Conservation (phyloP, 2,888 invertebrate genomes). For the Euzophera pinguis region DNA sequence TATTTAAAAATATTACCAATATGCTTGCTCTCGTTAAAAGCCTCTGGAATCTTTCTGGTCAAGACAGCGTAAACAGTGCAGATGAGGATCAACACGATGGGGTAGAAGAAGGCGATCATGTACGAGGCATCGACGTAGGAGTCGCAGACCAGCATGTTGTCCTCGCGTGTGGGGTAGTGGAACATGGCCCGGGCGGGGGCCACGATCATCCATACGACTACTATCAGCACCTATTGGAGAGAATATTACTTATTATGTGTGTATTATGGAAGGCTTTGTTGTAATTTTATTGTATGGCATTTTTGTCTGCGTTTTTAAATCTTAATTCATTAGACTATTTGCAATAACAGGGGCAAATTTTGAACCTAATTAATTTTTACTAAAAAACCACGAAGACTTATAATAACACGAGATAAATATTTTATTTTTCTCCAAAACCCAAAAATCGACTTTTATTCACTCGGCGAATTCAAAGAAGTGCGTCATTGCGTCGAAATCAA, state of each 20-base stretch:
- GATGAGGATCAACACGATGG: slow-evolving; percentile 92
- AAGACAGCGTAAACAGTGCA: slow-evolving; percentile 98
- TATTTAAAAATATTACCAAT: slow-evolving; percentile 83
- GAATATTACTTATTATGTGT: neutral
- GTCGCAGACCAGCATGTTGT: slow-evolving; percentile 95
- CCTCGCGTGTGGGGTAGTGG: slow-evolving; percentile 94
- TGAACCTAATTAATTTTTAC: too few species aligned
- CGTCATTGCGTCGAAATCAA: too few species aligned
- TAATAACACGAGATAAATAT: too few species aligned
- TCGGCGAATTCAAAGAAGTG: too few species aligned
- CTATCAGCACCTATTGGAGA: slow-evolving; percentile 85
- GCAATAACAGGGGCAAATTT: too few species aligned
- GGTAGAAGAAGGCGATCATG: slow-evolving; percentile 96
- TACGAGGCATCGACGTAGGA: slow-evolving; percentile 95
- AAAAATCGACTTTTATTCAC: too few species aligned
- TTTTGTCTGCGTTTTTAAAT: too few species aligned
- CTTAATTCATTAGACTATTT: too few species aligned
- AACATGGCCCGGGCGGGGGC: slow-evolving; percentile 93
- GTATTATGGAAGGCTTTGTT: too few species aligned
- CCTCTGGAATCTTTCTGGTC: slow-evolving; percentile 98
- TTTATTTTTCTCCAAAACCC: too few species aligned
- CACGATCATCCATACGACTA: slow-evolving; percentile 94
- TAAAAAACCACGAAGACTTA: too few species aligned
- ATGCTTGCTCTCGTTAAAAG: slow-evolving; percentile 98
- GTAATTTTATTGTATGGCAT: too few species aligned